phyloP scores from a whole-genome alignment of 2,113 vertebrate species.

The Sebastes schlegelii region DNA sequence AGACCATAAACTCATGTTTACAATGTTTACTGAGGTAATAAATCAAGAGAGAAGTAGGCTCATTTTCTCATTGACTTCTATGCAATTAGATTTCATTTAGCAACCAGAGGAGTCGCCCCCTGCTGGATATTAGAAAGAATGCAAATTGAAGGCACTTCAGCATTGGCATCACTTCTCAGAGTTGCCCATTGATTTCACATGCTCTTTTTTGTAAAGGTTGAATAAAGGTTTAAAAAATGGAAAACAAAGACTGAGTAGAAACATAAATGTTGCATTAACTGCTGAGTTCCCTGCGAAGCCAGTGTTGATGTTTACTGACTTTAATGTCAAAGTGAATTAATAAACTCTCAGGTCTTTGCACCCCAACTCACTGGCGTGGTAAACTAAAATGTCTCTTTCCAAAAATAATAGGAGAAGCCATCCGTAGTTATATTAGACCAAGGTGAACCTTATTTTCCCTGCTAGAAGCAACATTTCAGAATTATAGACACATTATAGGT shows the following conservation, averaged over 20 bases:
- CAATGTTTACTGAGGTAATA: no score
- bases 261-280: not conserved
- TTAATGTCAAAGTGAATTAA: not conserved
- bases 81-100: no score
- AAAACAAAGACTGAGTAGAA: not conserved
- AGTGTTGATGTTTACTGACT: not conserved
- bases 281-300: not conserved
- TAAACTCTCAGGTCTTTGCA: not conserved
- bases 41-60: no score
- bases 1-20: no score
- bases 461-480: conserved; percentile 38
- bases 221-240: not conserved
- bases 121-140: no score
- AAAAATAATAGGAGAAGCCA: not conserved
- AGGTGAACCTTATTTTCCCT: conserved; percentile 47
- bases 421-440: conserved; percentile 10
- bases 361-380: not conserved
- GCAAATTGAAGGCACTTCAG: no score
- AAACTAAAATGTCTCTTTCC: conserved; percentile 17
- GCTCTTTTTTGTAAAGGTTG: not conserved
- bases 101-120: no score
- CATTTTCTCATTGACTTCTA: no score
- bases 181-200: not conserved
- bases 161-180: no score
- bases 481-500: conserved; percentile 56